Conservation (phyloP, 2,888 invertebrate genomes). For the Eudemis profundana region DNA sequence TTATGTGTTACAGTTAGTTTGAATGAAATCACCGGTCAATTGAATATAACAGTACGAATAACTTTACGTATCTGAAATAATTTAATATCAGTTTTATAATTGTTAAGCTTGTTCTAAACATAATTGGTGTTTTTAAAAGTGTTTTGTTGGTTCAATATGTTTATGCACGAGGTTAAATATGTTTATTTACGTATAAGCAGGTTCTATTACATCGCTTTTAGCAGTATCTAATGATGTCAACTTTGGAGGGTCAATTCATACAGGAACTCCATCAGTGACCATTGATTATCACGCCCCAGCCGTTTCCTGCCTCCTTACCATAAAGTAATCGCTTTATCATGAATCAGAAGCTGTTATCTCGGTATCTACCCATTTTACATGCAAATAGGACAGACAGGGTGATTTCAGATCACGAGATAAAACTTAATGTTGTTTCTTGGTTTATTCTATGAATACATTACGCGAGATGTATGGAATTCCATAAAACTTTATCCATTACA, state of each 20-base stretch:
- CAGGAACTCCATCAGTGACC: conserved; percentile 12
- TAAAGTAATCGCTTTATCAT: conserved; percentile 32
- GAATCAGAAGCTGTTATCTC: conserved; percentile 30
- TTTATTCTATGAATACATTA: conserved; percentile 28
- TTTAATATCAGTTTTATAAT: no score
- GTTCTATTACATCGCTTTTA: no score
- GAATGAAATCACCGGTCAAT: no score
- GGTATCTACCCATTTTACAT: conserved; percentile 33
- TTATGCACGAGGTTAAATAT: no score
- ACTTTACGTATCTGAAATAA: no score
- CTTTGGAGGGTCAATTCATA: not conserved
- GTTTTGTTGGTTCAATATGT: no score
- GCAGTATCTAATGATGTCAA: not conserved
- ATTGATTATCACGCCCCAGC: conserved; percentile 12
- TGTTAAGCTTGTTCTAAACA: no score
- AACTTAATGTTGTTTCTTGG: conserved; percentile 39
- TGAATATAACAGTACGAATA: no score
- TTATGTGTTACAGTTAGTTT: no score
- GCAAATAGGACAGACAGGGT: conserved; percentile 34
- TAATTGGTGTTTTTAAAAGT: no score
- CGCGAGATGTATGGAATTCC: conserved; percentile 3
- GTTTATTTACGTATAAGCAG: no score
- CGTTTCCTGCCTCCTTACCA: conserved; percentile 28
- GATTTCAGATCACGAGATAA: conserved; percentile 38
- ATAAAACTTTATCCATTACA: conserved; percentile 28